Evolutionary conservation across 2,797 vertebrate species (phyloP).

Genomic region (Gambelia wislizenii): DNA sequence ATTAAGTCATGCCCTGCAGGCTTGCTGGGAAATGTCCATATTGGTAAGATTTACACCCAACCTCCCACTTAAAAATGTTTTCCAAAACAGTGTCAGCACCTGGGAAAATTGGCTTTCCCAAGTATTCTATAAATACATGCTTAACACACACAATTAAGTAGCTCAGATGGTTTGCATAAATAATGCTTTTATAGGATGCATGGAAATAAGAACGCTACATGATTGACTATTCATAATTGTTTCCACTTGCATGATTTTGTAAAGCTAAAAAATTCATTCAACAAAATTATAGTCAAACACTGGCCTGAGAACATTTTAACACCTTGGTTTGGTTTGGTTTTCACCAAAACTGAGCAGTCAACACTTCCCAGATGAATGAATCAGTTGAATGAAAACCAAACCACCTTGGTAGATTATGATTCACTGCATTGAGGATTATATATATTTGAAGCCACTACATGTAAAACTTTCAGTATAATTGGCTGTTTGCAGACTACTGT

Average conservation of each 20-base stretch:
- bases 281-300: slow-evolving; percentile 48
- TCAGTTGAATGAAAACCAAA: slow-evolving; percentile 54
- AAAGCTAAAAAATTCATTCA: slow-evolving; percentile 64
- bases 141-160: background rate
- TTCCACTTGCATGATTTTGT: slow-evolving; percentile 64
- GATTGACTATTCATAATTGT: slow-evolving; percentile 37
- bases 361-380: slow-evolving; percentile 56
- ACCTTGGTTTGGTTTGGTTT: slow-evolving; percentile 31
- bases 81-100: no score
- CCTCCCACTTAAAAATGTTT: background rate
- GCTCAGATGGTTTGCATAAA: slow-evolving; percentile 51
- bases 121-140: background rate
- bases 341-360: slow-evolving; percentile 26
- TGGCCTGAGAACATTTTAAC: slow-evolving; percentile 38
- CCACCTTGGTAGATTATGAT: slow-evolving; percentile 62
- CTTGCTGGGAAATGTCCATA: background rate
- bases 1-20: background rate
- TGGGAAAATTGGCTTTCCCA: background rate
- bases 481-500: background rate
- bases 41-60: background rate
- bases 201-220: slow-evolving; percentile 42
- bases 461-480: background rate
- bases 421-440: slow-evolving; percentile 44
- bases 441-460: slow-evolving; percentile 12
- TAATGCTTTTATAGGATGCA: slow-evolving; percentile 19